phyloP scores from a whole-genome alignment of 2,113 vertebrate species.

The Cavia porcellus region DNA sequence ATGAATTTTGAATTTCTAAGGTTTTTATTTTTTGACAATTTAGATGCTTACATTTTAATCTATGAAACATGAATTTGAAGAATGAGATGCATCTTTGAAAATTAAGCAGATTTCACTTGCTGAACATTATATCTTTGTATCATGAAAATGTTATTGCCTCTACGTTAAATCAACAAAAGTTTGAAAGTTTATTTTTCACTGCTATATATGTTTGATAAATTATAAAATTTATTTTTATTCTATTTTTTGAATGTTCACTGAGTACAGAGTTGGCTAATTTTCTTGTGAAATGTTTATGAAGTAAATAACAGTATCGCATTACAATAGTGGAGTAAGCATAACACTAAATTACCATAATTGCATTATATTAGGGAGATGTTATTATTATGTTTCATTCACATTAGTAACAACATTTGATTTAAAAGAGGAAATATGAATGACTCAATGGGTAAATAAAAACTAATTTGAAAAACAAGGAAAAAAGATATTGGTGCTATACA shows the following conservation, averaged over 20 bases:
- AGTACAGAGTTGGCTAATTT: neutral
- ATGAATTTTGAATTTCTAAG: neutral
- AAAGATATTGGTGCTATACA: neutral
- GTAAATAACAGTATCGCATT: neutral
- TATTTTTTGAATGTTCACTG: neutral
- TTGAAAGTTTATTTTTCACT: neutral
- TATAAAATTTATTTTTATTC: neutral
- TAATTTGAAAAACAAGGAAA: constrained; percentile 31
- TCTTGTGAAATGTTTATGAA: neutral
- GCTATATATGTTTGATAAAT: neutral
- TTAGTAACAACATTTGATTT: constrained; percentile 61
- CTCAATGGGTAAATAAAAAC: neutral
- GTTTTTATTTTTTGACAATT: neutral
- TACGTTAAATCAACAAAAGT: neutral
- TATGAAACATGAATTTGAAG: neutral
- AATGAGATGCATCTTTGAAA: neutral
- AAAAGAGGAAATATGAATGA: constrained; percentile 62
- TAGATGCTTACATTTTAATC: neutral
- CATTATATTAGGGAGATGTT: neutral
- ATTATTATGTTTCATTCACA: constrained; percentile 34
- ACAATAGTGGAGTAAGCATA: neutral
- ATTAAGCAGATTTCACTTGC: neutral
- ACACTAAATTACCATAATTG: constrained; percentile 48
- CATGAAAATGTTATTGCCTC: neutral
- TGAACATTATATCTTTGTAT: neutral